Evolutionary conservation across 2,113 vertebrate species (phyloP).

Genomic region (Paramisgurnus dabryanus): DNA sequence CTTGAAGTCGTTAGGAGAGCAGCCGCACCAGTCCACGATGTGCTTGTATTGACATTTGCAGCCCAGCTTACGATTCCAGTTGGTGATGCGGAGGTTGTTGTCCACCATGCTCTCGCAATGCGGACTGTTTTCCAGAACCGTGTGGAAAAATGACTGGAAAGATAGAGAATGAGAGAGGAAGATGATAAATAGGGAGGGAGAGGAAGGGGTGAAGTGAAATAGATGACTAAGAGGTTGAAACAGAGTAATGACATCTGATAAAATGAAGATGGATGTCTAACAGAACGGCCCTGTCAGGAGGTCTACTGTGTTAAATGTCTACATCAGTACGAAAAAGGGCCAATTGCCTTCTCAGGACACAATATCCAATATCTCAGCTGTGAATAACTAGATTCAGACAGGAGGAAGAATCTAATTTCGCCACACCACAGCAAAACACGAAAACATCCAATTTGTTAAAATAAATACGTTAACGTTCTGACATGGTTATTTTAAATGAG

Average conservation of each 20-base stretch:
- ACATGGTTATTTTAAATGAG: slow-evolving; percentile 11
- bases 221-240: slow-evolving; percentile 29
- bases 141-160: slow-evolving; percentile 87
- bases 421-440: neutral
- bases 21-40: slow-evolving; percentile 95
- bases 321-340: slow-evolving; percentile 36
- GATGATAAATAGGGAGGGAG: slow-evolving; percentile 42
- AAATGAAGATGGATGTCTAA: slow-evolving; percentile 51
- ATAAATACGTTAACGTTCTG: neutral
- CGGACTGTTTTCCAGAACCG: slow-evolving; percentile 88
- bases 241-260: slow-evolving; percentile 49
- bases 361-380: slow-evolving; percentile 45
- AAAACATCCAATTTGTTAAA: slow-evolving; percentile 12
- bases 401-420: slow-evolving; percentile 41
- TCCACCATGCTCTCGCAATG: slow-evolving; percentile 92
- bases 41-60: slow-evolving; percentile 96
- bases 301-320: slow-evolving; percentile 44
- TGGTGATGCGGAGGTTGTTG: slow-evolving; percentile 93
- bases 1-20: slow-evolving; percentile 91
- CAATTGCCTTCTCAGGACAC: slow-evolving; percentile 8
- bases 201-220: slow-evolving; percentile 4
- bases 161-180: neutral
- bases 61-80: slow-evolving; percentile 93
- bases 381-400: slow-evolving; percentile 31
- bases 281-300: slow-evolving; percentile 39